A percentile compares a stretch with the other conserved stretches of the same genome.
Conservation (phyloP, 2,888 invertebrate genomes). For the Xestobium rufovillosum region DNA sequence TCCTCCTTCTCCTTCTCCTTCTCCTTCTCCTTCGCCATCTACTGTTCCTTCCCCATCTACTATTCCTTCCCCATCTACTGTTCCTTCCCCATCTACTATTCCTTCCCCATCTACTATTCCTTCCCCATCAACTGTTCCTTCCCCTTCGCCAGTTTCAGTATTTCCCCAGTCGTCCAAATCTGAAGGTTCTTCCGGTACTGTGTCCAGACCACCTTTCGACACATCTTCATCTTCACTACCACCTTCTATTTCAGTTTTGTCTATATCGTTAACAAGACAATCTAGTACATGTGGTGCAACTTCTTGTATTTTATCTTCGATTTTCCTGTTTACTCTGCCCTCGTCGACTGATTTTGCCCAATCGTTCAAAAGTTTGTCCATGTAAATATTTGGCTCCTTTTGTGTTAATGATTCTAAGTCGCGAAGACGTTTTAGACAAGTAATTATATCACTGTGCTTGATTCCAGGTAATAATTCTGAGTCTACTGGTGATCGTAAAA, state of each 20-base stretch:
- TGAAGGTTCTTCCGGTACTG: slow-evolving; percentile 2
- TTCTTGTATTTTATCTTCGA: slow-evolving; percentile 28
- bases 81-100: slow-evolving; percentile 9
- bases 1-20: slow-evolving; percentile 13
- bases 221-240: slow-evolving; percentile 1
- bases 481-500: slow-evolving; percentile 24
- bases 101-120: slow-evolving; percentile 9
- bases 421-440: slow-evolving; percentile 25
- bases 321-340: slow-evolving; percentile 26
- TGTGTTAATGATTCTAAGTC: slow-evolving; percentile 12
- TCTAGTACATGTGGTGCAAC: slow-evolving; percentile 27
- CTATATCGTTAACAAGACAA: slow-evolving; percentile 13
- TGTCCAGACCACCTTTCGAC: slow-evolving; percentile 8
- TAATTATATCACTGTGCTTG: slow-evolving; percentile 27
- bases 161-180: not conserved
- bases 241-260: slow-evolving; percentile 5
- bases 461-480: slow-evolving; percentile 23
- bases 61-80: slow-evolving; percentile 11
- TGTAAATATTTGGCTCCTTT: slow-evolving; percentile 5
- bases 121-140: slow-evolving; percentile 1
- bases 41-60: slow-evolving; percentile 13
- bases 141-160: slow-evolving; percentile 5
- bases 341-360: slow-evolving; percentile 32
- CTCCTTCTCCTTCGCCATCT: slow-evolving; percentile 15
- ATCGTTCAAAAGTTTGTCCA: slow-evolving; percentile 29